Base-by-base conservation (phyloP, 2,113 vertebrate species). In the Saccopteryx bilineata region DNA sequence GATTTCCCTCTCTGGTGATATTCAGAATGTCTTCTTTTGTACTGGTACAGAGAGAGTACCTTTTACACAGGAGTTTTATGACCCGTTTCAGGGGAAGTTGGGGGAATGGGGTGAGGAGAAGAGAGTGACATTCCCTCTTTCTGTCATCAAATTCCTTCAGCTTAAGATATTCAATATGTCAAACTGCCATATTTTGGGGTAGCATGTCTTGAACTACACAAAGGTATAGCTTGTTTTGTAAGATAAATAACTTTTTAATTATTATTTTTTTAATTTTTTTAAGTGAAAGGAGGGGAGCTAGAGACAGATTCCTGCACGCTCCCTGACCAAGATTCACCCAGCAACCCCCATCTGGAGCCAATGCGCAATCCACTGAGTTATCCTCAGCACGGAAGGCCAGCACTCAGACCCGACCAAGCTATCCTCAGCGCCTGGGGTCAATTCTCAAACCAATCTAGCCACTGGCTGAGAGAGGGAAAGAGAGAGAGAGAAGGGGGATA, bases 201-300 rank as follows among this genome's bases (percentile, higher is more conserved):
- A 76, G 24, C 17, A 39, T 39, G 28, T 52, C 31, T 28, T 68
- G 50, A 76, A 90, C 17, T 28, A 23, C 15, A 48, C 89, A 60
- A 83, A 80, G 88, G 9, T 21, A 60, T 69, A 61, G 33, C 31
- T n/a, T 76, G 54, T 63, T 94, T 84, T 92, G 26, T 78, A 86
- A 69, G 52, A 68, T 72, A 68, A 7, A 26, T 72, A 63, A 39
- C 3, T 39, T 39, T 39, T 39, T 39, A 39, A 39, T 39, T 39
- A 39, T 39, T 39, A 39, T 39, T 39, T 39, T 39, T 39, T 39
- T 39, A 39, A 39, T 39, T 39, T 39, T 39, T 39, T 39, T 39
- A 39, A 39, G 39, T 39, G 39, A 39, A 39, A 39, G 39, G 39
- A 39, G 39, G 39, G 39, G 39, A 39, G 39, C 39, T 39, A 39